Conservation (phyloP, 2,113 vertebrate species). For the Naja naja region DNA sequence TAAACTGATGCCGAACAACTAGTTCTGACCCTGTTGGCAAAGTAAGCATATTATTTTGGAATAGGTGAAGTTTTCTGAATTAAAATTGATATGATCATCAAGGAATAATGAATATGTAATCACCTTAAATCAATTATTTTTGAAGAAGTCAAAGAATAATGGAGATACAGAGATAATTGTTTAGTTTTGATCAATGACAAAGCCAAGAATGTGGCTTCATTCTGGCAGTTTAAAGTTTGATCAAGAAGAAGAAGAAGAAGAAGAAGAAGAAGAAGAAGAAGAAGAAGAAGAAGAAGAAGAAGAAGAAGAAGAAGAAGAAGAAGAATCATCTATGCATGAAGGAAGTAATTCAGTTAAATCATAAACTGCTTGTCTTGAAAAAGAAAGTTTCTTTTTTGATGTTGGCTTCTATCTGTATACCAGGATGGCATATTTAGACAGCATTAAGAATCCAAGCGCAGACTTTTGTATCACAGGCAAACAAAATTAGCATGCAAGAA, state of each 20-base stretch:
- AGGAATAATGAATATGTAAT: not conserved
- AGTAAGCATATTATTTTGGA: not conserved
- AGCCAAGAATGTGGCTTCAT: no score
- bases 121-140: not conserved
- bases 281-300: no score
- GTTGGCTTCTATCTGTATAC: not conserved
- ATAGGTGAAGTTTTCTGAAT: not conserved
- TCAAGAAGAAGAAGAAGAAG: no score
- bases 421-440: not conserved
- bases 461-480: not conserved
- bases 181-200: no score
- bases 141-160: not conserved
- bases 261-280: no score
- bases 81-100: not conserved
- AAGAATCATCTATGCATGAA: not conserved
- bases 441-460: not conserved
- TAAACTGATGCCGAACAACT: not conserved
- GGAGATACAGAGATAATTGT: not conserved
- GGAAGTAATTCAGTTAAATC: not conserved
- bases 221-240: no score
- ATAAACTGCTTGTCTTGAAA: not conserved
- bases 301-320: no score
- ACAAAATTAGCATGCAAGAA: not conserved
- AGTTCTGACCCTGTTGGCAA: not conserved
- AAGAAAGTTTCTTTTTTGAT: not conserved